Evolutionary conservation across 2,888 invertebrate species (phyloP), one percentile per base, ranked within the genome.

Genomic region (Empis stercorea): DNA sequence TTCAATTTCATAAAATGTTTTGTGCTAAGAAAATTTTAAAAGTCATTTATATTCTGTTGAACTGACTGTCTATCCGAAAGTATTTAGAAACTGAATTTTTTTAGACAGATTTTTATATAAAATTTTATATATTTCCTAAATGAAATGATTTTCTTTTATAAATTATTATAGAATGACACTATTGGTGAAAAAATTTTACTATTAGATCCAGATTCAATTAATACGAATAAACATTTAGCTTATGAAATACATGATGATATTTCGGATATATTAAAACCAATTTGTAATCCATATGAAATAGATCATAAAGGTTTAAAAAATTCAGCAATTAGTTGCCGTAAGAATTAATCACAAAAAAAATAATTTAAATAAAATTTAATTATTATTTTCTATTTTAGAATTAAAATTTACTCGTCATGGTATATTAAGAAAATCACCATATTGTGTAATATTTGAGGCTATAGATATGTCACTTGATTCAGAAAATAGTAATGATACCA

Each of bases 391-490:
- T n/a, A 42, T 32, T 49, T 14, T 36, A 68, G 68, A 68, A 53
- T 54, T 68, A 1, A 51, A 58, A n/a, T 66, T 66, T 51, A 52
- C 61, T 4, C 59, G 65, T 3, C 60, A 56, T 48, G 68, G 68
- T 4, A 57, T 66, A 37, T 55, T 68, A 10, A 58, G 61, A 4
- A 54, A 57, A 30, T 54, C 59, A 17, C 73, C 72, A 3, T 77
- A 77, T 57, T 71, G 68, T 46, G 69, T 77, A 34, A 59, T 66
- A 1, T 60, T 78, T 38, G 71, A 73, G 56, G 72, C 76, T 6
- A 72, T 64, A 17, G 78, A 78, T 56, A 68, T 69, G 51, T 68
- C 74, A 13, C 61, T 76, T 15, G 58, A 68, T 47, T 50, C 44
- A 3, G 40, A 40, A 4, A 20, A 40, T 27, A 40, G 10, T 14